phyloP scores from a whole-genome alignment of 2,888 invertebrate genomes.

The Troides oblongomaculatus region DNA sequence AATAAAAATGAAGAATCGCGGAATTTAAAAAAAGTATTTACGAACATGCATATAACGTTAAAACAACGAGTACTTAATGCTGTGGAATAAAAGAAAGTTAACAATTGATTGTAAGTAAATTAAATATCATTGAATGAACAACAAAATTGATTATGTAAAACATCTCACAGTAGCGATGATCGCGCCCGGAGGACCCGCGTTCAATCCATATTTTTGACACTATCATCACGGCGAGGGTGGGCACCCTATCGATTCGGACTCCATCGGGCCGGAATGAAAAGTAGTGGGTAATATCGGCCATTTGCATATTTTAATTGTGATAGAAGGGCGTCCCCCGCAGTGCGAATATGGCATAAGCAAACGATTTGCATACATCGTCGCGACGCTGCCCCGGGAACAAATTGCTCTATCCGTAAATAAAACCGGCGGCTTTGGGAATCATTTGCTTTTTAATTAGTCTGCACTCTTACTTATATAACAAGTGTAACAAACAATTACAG shows the following conservation, averaged over 20 bases:
- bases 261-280: slow-evolving; percentile 70
- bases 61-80: too few relatives aligned
- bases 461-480: slow-evolving; percentile 5
- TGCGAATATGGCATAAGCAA: slow-evolving; percentile 68
- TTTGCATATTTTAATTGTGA: slow-evolving; percentile 80
- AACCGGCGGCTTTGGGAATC: slow-evolving; percentile 33
- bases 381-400: slow-evolving; percentile 47
- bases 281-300: slow-evolving; percentile 73
- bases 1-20: too few relatives aligned
- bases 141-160: slow-evolving; percentile 31
- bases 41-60: too few relatives aligned
- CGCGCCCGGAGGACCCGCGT: slow-evolving; percentile 28
- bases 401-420: slow-evolving; percentile 64
- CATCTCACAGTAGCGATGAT: slow-evolving; percentile 28
- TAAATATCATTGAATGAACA: neutral
- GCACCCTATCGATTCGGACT: slow-evolving; percentile 54
- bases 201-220: slow-evolving; percentile 51
- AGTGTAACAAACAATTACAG: too few relatives aligned
- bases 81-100: too few relatives aligned
- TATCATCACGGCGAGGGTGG: slow-evolving; percentile 43
- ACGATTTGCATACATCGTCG: slow-evolving; percentile 69
- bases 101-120: too few relatives aligned
- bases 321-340: slow-evolving; percentile 54
- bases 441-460: slow-evolving; percentile 29
- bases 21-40: too few relatives aligned